Percentiles rank a stretch among this genome's conserved stretches.
Evolutionary conservation across 1,140 invertebrate genomes (phyloP).

Genomic region (Phenacoccus solenopsis): DNA sequence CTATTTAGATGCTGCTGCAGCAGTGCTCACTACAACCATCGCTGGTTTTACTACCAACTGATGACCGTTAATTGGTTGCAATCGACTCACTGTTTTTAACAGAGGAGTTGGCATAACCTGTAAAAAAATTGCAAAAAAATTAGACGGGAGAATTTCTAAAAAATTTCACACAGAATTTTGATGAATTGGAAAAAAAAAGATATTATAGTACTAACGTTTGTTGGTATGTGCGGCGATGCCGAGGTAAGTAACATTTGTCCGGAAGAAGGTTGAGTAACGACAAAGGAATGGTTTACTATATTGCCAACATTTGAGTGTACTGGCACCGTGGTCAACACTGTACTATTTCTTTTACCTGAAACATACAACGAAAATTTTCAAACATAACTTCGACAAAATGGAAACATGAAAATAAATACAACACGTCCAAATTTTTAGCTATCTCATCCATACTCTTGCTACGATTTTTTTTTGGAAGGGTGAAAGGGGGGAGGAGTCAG

Average conservation of each 20-base stretch:
- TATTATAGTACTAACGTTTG: not conserved
- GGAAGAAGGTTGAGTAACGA: not conserved
- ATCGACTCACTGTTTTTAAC: not conserved
- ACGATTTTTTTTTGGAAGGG: too few species aligned
- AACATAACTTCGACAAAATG: too few species aligned
- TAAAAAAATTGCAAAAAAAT: not conserved
- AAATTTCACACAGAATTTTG: too few species aligned
- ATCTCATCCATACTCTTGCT: too few species aligned
- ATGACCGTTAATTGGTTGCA: slow-evolving; percentile 7
- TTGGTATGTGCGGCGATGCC: not conserved
- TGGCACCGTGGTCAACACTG: not conserved
- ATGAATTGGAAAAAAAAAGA: too few species aligned
- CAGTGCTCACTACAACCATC: not conserved
- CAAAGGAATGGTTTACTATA: slow-evolving; percentile 9
- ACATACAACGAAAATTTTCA: too few species aligned
- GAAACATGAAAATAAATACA: too few species aligned
- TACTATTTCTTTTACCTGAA: slow-evolving; percentile 2
- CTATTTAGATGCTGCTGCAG: not conserved
- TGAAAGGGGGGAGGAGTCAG: too few species aligned
- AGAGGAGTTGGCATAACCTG: not conserved
- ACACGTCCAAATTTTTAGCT: too few species aligned
- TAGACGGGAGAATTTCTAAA: too few species aligned
- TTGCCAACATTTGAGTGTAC: not conserved
- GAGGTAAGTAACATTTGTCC: slow-evolving; percentile 5
- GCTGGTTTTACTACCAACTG: not conserved